Conservation (phyloP, 2,888 invertebrate species). For the Drosophila affinis region DNA sequence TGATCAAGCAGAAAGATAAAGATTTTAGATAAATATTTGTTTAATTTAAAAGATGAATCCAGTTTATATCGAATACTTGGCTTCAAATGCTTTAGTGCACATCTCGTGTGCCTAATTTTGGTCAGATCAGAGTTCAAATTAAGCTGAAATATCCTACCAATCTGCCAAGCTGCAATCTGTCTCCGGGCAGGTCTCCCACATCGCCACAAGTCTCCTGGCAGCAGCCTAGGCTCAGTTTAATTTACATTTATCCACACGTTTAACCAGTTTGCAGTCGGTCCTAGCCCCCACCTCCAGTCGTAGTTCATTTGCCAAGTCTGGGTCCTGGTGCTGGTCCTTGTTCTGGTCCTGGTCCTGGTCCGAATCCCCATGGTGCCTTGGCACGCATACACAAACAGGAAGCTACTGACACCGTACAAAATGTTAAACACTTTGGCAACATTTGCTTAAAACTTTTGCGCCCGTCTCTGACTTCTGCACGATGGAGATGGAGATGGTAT, state of each 20-base stretch:
- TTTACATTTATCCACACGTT: constrained; percentile 81
- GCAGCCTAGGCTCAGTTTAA: constrained; percentile 77
- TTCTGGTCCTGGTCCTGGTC: constrained; percentile 11
- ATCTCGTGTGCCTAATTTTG: constrained; percentile 7
- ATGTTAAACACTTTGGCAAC: constrained; percentile 82
- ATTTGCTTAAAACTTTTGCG: constrained; percentile 74
- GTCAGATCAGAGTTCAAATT: constrained; percentile 23
- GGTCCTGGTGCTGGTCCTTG: background rate
- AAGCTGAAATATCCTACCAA: background rate
- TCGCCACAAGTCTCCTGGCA: constrained; percentile 14
- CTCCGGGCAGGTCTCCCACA: constrained; percentile 10
- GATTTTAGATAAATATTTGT: too few relatives aligned
- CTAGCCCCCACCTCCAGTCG: constrained; percentile 36
- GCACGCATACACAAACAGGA: constrained; percentile 65
- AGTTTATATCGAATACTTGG: background rate
- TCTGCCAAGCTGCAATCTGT: constrained; percentile 42
- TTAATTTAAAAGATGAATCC: background rate
- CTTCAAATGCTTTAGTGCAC: background rate
- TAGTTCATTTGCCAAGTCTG: constrained; percentile 67
- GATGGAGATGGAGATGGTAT: background rate
- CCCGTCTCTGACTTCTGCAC: constrained; percentile 35
- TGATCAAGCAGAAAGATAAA: too few relatives aligned
- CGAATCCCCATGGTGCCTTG: constrained; percentile 55
- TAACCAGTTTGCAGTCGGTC: constrained; percentile 45
- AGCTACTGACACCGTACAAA: constrained; percentile 82